A percentile compares a stretch with the other conserved stretches of the same genome.
Evolutionary conservation across 2,888 invertebrate genomes (phyloP).

Genomic region (Ceraclea dissimilis): DNA sequence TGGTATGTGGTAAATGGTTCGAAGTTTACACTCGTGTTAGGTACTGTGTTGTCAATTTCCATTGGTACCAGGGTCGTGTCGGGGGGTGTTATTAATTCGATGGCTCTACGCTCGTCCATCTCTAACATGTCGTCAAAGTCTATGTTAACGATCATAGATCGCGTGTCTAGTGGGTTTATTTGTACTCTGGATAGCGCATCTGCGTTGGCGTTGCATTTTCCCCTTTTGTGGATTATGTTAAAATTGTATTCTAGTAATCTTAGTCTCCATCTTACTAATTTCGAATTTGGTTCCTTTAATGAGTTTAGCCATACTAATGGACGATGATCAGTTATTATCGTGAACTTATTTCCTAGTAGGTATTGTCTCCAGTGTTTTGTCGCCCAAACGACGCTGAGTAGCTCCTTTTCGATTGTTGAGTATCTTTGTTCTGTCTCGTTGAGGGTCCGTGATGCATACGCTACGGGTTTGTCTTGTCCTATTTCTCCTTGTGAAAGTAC

Average conservation of each 20-base stretch:
- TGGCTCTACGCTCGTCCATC: no score
- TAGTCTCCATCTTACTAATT: slow-evolving; percentile 1
- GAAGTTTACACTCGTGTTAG: no score
- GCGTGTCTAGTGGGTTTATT: no score
- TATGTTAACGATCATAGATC: no score
- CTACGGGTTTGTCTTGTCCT: not conserved
- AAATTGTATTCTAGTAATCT: not conserved
- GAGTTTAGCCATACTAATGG: not conserved
- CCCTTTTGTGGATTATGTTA: not conserved
- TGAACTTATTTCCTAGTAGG: not conserved
- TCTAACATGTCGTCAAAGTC: no score
- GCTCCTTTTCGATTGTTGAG: not conserved
- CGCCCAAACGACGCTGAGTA: not conserved
- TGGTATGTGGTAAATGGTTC: no score
- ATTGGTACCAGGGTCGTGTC: no score
- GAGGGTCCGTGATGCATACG: slow-evolving; percentile 7
- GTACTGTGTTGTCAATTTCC: no score
- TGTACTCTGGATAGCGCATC: no score
- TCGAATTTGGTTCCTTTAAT: not conserved
- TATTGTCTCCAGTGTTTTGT: not conserved
- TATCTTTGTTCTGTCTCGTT: not conserved
- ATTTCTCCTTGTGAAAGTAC: not conserved
- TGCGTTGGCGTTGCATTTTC: no score
- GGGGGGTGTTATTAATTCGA: no score
- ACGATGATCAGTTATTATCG: not conserved